phyloP scores from a whole-genome alignment of 2,113 vertebrate genomes.

The Picathartes gymnocephalus region DNA sequence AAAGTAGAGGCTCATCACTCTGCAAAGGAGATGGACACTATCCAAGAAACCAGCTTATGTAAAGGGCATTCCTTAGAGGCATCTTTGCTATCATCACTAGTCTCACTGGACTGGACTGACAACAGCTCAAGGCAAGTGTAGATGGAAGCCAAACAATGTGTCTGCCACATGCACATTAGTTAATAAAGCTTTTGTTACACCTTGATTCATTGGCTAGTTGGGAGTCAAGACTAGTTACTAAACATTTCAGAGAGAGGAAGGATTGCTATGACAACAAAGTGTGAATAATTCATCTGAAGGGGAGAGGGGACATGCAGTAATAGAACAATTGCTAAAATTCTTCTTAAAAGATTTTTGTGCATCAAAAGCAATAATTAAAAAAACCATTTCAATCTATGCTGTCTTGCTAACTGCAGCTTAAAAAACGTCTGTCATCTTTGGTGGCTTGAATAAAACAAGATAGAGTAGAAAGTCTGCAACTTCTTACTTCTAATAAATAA shows the following conservation, averaged over 20 bases:
- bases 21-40: background rate
- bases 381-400: conserved; percentile 42
- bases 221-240: conserved; percentile 59
- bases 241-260: conserved; percentile 56
- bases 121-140: background rate
- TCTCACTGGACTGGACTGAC: background rate
- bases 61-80: background rate
- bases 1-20: background rate
- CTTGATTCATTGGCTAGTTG: conserved; percentile 35
- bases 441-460: conserved; percentile 23
- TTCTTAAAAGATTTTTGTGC: conserved; percentile 53
- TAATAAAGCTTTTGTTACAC: conserved; percentile 52
- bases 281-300: conserved; percentile 65
- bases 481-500: conserved; percentile 15
- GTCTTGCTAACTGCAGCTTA: conserved; percentile 7
- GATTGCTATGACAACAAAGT: conserved; percentile 63
- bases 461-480: conserved; percentile 13
- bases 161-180: background rate
- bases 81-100: background rate
- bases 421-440: conserved; percentile 29
- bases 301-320: conserved; percentile 28
- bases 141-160: background rate
- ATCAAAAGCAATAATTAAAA: conserved; percentile 54
- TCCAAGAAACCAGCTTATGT: background rate
- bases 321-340: conserved; percentile 62